These are phyloP conservation scores for Eupithecia dodoneata DNA, from an alignment of 2,888 invertebrate genomes.

Conservation along the genomic window DNA sequence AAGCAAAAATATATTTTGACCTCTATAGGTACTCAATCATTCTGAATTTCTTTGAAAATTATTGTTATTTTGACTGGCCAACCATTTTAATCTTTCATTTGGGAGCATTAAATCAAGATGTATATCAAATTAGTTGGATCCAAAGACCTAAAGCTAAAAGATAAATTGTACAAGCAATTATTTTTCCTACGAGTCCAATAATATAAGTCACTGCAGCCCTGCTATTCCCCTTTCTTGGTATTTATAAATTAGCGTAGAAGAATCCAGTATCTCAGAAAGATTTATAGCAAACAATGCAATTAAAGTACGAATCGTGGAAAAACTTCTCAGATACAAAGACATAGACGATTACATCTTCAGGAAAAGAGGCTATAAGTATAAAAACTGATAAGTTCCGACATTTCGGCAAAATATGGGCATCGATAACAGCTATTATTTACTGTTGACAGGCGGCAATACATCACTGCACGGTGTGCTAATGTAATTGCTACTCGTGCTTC, in stretches of 20 bases:
- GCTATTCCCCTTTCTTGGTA: slow-evolving; percentile 14
- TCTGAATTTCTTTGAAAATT: neutral
- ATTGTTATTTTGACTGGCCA: neutral
- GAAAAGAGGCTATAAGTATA: slow-evolving; percentile 19
- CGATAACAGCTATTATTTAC: slow-evolving; percentile 41
- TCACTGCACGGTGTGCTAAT: slow-evolving; percentile 39
- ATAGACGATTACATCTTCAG: slow-evolving; percentile 25
- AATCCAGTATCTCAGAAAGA: slow-evolving; percentile 14
- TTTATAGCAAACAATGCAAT: slow-evolving; percentile 3
- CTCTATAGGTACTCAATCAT: neutral
- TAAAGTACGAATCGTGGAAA: neutral
- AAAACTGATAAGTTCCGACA: slow-evolving; percentile 25
- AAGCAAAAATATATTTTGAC: neutral
- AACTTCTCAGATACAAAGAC: slow-evolving; percentile 5
- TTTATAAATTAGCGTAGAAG: slow-evolving; percentile 16
- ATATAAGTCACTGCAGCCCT: slow-evolving; percentile 8
- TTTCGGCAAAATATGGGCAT: slow-evolving; percentile 40
- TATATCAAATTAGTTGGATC: slow-evolving; percentile 9
- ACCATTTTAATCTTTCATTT: neutral
- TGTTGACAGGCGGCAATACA: slow-evolving; percentile 39
- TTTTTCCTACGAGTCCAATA: slow-evolving; percentile 8
- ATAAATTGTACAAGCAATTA: slow-evolving; percentile 9
- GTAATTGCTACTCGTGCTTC: slow-evolving; percentile 33
- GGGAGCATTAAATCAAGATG: slow-evolving; percentile 6
- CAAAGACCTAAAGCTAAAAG: slow-evolving; percentile 4